Conservation (phyloP, 1,140 invertebrate genomes). For the Mamestra configurata region DNA sequence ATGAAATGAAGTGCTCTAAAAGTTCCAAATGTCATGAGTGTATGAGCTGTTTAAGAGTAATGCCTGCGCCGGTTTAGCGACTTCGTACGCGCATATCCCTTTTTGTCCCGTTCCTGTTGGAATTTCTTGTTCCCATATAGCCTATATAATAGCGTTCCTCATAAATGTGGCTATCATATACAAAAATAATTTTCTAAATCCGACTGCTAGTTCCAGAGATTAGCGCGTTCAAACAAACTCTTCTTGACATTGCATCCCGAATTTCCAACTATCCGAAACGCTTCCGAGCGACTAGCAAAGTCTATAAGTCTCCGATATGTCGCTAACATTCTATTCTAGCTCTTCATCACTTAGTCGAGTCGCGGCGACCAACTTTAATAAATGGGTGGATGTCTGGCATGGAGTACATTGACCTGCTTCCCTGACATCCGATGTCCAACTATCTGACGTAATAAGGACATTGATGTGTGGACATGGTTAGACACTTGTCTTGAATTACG, state of each 20-base stretch:
- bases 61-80: too few species aligned
- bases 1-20: too few species aligned
- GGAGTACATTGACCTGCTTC: conserved; percentile 16
- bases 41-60: too few species aligned
- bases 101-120: too few species aligned
- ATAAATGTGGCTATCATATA: too few species aligned
- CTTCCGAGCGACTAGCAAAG: neutral
- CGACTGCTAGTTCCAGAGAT: too few species aligned
- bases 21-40: too few species aligned
- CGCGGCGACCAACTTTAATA: conserved; percentile 18
- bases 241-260: neutral
- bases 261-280: neutral
- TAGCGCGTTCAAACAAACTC: too few species aligned
- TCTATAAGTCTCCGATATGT: neutral
- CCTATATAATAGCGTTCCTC: too few species aligned
- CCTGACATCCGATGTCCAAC: conserved; percentile 1
- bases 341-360: neutral
- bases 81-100: too few species aligned
- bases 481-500: neutral
- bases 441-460: conserved; percentile 23
- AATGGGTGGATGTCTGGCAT: conserved; percentile 16
- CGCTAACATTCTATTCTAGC: conserved; percentile 9
- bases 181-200: too few species aligned
- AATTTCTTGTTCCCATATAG: too few species aligned
- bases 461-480: neutral